These are phyloP conservation scores for Drosophila sordidula DNA, from an alignment of 2,888 invertebrate species.

Conservation along the genomic window DNA sequence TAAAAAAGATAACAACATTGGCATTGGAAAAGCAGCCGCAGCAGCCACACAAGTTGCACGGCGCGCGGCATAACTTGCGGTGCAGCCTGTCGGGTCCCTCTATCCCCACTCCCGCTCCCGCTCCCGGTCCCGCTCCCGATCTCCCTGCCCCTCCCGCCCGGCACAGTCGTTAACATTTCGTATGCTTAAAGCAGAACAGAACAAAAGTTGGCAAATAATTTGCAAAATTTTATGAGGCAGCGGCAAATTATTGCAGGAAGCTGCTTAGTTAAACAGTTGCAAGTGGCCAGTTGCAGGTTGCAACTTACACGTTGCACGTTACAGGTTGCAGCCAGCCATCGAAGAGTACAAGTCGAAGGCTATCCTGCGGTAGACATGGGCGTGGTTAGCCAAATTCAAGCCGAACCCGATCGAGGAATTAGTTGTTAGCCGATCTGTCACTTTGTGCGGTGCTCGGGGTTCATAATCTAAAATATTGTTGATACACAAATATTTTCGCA, in stretches of 20 bases:
- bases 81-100: conserved; percentile 6
- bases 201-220: conserved; percentile 76
- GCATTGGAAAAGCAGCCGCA: conserved; percentile 46
- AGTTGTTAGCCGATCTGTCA: too few relatives aligned
- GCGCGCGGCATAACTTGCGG: conserved; percentile 58
- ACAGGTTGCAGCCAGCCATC: background rate
- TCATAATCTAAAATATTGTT: too few relatives aligned
- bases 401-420: background rate
- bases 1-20: conserved; percentile 79
- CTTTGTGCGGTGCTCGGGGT: too few relatives aligned
- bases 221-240: conserved; percentile 73
- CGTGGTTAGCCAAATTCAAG: background rate
- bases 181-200: conserved; percentile 60
- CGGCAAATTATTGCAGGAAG: conserved; percentile 60
- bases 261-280: conserved; percentile 65
- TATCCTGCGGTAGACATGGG: background rate
- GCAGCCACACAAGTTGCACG: conserved; percentile 70
- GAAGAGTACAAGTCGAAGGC: background rate
- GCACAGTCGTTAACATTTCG: conserved; percentile 42
- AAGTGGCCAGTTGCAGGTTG: conserved; percentile 27
- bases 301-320: conserved; percentile 8
- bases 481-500: too few relatives aligned
- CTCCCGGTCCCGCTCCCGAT: background rate
- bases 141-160: background rate
- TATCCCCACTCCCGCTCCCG: background rate